These are phyloP conservation scores for Trissolcus basalis DNA, from an alignment of 1,140 invertebrate genomes.

Conservation along the genomic window DNA sequence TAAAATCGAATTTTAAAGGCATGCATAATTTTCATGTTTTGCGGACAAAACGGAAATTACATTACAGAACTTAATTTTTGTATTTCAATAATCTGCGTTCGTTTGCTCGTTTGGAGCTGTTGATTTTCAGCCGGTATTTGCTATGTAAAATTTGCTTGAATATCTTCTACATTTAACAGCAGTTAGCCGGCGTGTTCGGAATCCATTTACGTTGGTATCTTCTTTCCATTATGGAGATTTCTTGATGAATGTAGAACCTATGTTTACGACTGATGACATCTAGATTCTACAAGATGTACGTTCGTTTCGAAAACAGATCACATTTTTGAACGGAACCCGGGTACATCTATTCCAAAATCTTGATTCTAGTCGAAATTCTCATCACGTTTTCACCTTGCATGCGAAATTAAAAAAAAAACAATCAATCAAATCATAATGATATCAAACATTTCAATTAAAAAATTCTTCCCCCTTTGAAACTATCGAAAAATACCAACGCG, in stretches of 20 bases:
- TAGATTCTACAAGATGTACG: conserved; percentile 18
- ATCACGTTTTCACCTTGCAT: no score
- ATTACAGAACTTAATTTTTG: neutral
- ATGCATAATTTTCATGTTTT: no score
- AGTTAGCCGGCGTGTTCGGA: conserved; percentile 52
- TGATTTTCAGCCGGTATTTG: conserved; percentile 43
- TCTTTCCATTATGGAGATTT: conserved; percentile 53
- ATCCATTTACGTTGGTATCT: conserved; percentile 50
- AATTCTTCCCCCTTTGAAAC: no score
- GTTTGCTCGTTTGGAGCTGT: conserved; percentile 28
- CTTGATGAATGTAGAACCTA: conserved; percentile 49
- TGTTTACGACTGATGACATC: conserved; percentile 40
- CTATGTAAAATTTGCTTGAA: conserved; percentile 41
- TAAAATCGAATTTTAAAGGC: no score
- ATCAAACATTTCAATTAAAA: no score
- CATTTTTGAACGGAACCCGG: no score
- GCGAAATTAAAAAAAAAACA: no score
- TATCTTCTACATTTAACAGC: conserved; percentile 44
- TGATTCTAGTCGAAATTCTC: no score
- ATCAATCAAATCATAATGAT: no score
- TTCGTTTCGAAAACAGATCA: neutral
- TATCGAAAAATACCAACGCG: no score
- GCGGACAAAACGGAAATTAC: neutral
- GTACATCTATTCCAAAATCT: no score
- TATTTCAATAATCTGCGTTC: conserved; percentile 14